Base-by-base conservation (phyloP, 53 echinoderm and acorn worm genomes). In the Zoroaster sp. region DNA sequence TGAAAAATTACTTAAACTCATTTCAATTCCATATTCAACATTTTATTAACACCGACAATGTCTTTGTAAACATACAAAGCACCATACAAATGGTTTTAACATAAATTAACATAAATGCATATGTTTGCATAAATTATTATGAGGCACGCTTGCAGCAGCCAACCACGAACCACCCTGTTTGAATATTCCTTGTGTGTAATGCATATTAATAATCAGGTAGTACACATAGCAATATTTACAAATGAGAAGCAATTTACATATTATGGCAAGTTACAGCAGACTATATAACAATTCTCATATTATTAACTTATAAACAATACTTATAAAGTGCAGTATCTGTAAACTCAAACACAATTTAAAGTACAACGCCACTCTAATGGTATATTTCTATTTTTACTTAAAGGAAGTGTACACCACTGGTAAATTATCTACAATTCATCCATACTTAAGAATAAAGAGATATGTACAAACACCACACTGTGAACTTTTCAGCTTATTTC, bases 91-190 rank as follows among this genome's bases (percentile, higher is more conserved):
- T 46, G 43, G 85, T 44, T 31, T n/a, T 71, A 85, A 85, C 85
- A 85, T 85, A 85, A 85, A 85, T 85, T 32, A 85, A 85, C 85
- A 67, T 11, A 85, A 85, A 85, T 49, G 85, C 85, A 85, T 83
- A 51, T 43, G 34, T 85, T 85, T 85, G 85, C 85, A 85, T 85
- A 85, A 70, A 85, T 70, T 47, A 85, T 71, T 38, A 20, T 34
- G n/a, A 85, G 85, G 85, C 72, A 85, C 72, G 85, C 85, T 85
- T 85, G 85, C 85, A 70, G 85, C 70, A 66, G 63, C 69, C 69
- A 83, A 83, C 32, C 83, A 70, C 43, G 71, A 71, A 85, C 85
- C 85, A 85, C 85, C 85, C 85, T 85, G 85, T 85, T 55, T 85
- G 85, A 41, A 85, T 85, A 85, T 59, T 59, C 54, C 55, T 80